Base-by-base conservation (phyloP, 1,140 invertebrate genomes). In the Macrocentrus cingulum region DNA sequence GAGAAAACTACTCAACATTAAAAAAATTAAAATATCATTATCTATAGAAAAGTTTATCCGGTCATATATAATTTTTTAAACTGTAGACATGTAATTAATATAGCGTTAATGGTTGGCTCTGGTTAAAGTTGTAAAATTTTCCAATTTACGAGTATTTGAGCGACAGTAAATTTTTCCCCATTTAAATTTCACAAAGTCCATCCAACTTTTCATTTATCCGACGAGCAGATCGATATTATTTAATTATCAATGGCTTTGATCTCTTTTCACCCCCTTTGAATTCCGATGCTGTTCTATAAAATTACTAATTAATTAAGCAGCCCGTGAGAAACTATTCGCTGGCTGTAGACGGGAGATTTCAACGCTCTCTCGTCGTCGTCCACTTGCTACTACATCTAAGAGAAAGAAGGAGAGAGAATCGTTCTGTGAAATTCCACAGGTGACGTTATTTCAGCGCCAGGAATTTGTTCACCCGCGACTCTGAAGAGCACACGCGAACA, bases 341-440 rank as follows among this genome's bases (percentile, higher is more conserved):
- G 32, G 16, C 32, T 37, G 34, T 32, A 19, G 37, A 20, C 15
- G 18, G 25, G 49, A 51, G 49, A 51, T 51, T 51, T 51, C 49
- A 51, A 51, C 25, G 49, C 49, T 51, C n/a, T n/a, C n/a, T n/a
- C n/a, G n/a, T n/a, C n/a, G n/a, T n/a, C 32, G 25, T 34, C 49
- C 32, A 51, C 49, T 51, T 51, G 49, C 49, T 19, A 32, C 37
- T 19, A 36, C 49, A 51, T 51, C 32, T 25, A 22, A 45, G 20
- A 22, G 20, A 7, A 16, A 16, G 42, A 45, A 11, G 15, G 20
- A 48, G 34, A 25, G n/a, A 45, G 45, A 49, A 34, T 37, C 44
- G 44, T 56, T 25, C 29, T 37, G 42, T 46, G 54, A 56, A 56
- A 56, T 56, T 56, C 54, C 54, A 46, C 34, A 39, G 54, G 54